phyloP scores from a whole-genome alignment of 2,888 invertebrate species.

The Belgica antarctica region DNA sequence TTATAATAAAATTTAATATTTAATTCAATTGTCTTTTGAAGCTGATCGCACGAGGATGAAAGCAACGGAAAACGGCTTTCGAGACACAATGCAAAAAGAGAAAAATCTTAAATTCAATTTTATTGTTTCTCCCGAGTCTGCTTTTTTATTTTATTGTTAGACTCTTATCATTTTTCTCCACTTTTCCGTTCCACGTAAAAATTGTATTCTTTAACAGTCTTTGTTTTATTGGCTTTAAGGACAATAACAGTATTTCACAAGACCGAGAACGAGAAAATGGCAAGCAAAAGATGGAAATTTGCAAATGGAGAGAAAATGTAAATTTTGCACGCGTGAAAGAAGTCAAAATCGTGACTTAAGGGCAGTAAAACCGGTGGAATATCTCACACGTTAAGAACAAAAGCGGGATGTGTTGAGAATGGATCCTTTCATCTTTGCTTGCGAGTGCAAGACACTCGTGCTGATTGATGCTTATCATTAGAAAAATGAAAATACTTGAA shows the following conservation, averaged over 20 bases:
- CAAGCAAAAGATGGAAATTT: constrained; percentile 4
- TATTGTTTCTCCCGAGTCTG: constrained; percentile 43
- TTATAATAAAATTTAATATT: constrained; percentile 43
- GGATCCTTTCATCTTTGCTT: not conserved
- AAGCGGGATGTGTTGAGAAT: not conserved
- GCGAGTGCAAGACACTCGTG: not conserved
- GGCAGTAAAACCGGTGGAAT: not conserved
- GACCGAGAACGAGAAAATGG: no score
- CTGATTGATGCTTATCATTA: constrained; percentile 28
- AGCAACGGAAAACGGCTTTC: constrained; percentile 2
- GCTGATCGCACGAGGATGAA: constrained; percentile 37
- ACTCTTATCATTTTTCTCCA: constrained; percentile 38
- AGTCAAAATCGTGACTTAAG: constrained; percentile 14
- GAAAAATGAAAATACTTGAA: constrained; percentile 9
- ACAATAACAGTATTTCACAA: constrained; percentile 40
- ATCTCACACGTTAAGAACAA: not conserved
- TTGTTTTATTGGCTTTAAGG: constrained; percentile 40
- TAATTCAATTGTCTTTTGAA: constrained; percentile 44
- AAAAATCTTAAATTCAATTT: constrained; percentile 44
- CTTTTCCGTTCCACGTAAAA: not conserved
- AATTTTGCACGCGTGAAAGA: not conserved
- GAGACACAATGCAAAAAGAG: not conserved
- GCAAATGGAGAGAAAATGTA: not conserved
- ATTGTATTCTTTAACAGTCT: constrained; percentile 23
- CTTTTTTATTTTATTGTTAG: constrained; percentile 43